phyloP scores from a whole-genome alignment of 2,113 vertebrate genomes.

The Boulengeromyrus knoepffleri region DNA sequence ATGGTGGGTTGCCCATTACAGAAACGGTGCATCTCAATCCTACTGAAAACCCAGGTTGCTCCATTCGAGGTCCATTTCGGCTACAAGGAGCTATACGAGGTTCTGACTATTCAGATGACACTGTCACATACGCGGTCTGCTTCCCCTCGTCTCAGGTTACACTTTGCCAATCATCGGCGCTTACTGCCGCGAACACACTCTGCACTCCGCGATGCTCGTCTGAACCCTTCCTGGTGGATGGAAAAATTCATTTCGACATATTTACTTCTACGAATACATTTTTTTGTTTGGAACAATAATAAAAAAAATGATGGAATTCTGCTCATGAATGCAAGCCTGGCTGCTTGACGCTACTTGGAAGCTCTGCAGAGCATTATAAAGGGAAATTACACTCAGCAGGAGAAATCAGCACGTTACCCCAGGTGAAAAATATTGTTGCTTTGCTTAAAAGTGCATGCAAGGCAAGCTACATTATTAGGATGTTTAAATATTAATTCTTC shows the following conservation, averaged over 20 bases:
- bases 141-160: constrained; percentile 22
- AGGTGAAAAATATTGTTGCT: constrained; percentile 73
- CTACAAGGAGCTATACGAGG: neutral
- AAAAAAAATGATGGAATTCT: constrained; percentile 23
- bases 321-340: constrained; percentile 16
- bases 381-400: constrained; percentile 28
- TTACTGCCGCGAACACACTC: constrained; percentile 27
- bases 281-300: constrained; percentile 35
- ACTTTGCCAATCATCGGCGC: constrained; percentile 31
- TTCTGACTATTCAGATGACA: neutral
- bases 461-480: constrained; percentile 84
- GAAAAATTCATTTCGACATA: constrained; percentile 33
- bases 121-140: neutral
- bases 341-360: constrained; percentile 24
- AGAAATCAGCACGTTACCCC: constrained; percentile 49
- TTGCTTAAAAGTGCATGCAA: constrained; percentile 73
- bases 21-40: neutral
- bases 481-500: constrained; percentile 91
- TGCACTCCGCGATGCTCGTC: constrained; percentile 8
- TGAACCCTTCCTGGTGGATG: constrained; percentile 11
- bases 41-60: neutral
- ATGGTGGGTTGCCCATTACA: neutral
- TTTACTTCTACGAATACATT: constrained; percentile 36
- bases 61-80: neutral
- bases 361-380: constrained; percentile 32